Percentiles rank a stretch among this genome's conserved stretches.
Conservation (phyloP, 2,888 invertebrate species). For the Ernsta delagoae region DNA sequence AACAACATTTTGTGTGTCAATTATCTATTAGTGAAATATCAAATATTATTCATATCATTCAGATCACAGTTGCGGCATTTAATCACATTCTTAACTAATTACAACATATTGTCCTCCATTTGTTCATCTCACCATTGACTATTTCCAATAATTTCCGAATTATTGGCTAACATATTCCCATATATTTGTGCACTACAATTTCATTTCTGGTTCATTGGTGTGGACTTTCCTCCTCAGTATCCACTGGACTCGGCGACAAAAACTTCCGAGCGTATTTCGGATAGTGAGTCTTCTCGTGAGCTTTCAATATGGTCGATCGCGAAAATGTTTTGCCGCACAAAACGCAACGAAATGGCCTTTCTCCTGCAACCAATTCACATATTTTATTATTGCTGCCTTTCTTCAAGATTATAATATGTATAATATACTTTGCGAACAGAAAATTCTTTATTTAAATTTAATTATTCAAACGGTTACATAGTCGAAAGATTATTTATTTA, state of each 20-base stretch:
- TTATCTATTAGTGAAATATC: slow-evolving; percentile 84
- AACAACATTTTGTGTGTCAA: slow-evolving; percentile 76
- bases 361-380: slow-evolving; percentile 78
- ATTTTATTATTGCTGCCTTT: not conserved
- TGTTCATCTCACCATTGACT: slow-evolving; percentile 75
- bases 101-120: slow-evolving; percentile 82
- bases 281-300: slow-evolving; percentile 96
- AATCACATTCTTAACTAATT: slow-evolving; percentile 85
- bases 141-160: slow-evolving; percentile 58
- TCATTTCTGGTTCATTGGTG: slow-evolving; percentile 83
- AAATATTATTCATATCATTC: slow-evolving; percentile 85
- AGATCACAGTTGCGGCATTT: slow-evolving; percentile 86
- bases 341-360: slow-evolving; percentile 94
- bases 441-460: too few species aligned
- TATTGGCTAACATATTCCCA: slow-evolving; percentile 60
- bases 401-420: not conserved
- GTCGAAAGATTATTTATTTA: not conserved
- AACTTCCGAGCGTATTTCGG: slow-evolving; percentile 96
- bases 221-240: slow-evolving; percentile 92
- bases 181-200: slow-evolving; percentile 58
- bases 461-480: not conserved
- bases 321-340: slow-evolving; percentile 96
- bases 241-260: slow-evolving; percentile 93
- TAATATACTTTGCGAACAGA: too few species aligned
- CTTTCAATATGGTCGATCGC: slow-evolving; percentile 95